Base-by-base conservation (phyloP, 1,140 invertebrate genomes). In the Drosophila mojavensis region DNA sequence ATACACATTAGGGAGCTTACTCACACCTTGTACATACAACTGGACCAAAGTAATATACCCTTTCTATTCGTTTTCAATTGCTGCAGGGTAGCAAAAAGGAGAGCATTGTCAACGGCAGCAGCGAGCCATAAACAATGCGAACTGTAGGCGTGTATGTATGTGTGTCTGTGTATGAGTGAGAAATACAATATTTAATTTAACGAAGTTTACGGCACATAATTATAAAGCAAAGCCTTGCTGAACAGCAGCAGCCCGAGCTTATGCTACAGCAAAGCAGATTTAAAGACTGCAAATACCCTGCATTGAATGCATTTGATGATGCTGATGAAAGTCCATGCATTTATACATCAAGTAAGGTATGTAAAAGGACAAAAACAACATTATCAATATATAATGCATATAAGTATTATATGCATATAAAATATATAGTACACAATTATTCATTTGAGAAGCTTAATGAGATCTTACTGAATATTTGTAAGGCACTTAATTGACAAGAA, bases 131-230 rank as follows among this genome's bases (percentile, higher is more conserved):
- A 78, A 78, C 61, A 75, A 75, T 75, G 58, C 51, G 20, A 65
- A 33, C 9, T 55, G 58, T 17, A 41, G 50, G n/a, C 41, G 36
- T 59, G 24, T 45, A 24, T 10, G 51, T 54, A 53, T 45, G 36
- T 24, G 50, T 66, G 7, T 20, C 5, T 58, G 28, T 15, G 41
- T 39, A 6, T 15, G 43, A n/a, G 53, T n/a, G 50, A 4, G 20
- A 17, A 7, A 24, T 13, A 30, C 58, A 60, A 66, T 83, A 77
- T 83, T 68, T 89, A 65, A 83, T 83, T 83, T 76, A 45, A 51
- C 65, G 47, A 43, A 74, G 56, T 74, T 62, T 30, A 62, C 65
- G 68, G 83, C 61, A 77, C 56, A 74, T 83, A 86, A 86, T 89
- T 86, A 88, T 61, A 63, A 55, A 56, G 71, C 48, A 62, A 39